Evolutionary conservation across 1,140 invertebrate genomes (phyloP), one percentile per base, ranked within the genome.

Genomic region (Musca vetustissima): DNA sequence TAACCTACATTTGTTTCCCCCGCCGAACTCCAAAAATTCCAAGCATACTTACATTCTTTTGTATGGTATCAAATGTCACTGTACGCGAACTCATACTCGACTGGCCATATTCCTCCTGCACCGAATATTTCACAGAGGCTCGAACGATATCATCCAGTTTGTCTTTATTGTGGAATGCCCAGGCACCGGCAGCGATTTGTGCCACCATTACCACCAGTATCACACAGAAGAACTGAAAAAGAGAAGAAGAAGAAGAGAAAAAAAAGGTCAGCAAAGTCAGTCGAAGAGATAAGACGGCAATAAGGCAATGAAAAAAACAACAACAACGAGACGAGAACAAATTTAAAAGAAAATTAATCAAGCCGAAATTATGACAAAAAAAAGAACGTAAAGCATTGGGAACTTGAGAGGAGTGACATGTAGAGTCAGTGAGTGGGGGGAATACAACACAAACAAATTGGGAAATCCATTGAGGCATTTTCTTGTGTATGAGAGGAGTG

Each of bases 151-250:
- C 84, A 77, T 90, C 86, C 43, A 93, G 84, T 72, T 87, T 85
- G 67, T 90, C 86, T 70, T 84, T 84, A 75, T 92, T 89, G 65
- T 87, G 85, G 78, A 89, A 91, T 21, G 88, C 87, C 91, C 91
- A 93, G 68, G 88, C 86, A 48, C 87, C 90, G 61, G 89, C 89
- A 1, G 91, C 89, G 47, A 92, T 86, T 85, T 93, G 90, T 19
- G 89, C 90, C n/a, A 92, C 90, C 74, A 93, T 85, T 52, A 92
- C 88, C n/a, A 93, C 85, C 49, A 93, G 80, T 52, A 93, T 84
- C 50, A 91, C 86, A 71, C 89, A 89, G 77, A 92, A 90, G 81
- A 91, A 93, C 86, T 91, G 81, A 47, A 85, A 85, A 74, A 70
- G 78, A 78, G 74, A 77, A 66, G n/a, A n/a, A n/a, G 64, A 59